These are phyloP conservation scores for Lagodon rhomboides DNA, from an alignment of 2,797 vertebrate species.

Conservation along the genomic window DNA sequence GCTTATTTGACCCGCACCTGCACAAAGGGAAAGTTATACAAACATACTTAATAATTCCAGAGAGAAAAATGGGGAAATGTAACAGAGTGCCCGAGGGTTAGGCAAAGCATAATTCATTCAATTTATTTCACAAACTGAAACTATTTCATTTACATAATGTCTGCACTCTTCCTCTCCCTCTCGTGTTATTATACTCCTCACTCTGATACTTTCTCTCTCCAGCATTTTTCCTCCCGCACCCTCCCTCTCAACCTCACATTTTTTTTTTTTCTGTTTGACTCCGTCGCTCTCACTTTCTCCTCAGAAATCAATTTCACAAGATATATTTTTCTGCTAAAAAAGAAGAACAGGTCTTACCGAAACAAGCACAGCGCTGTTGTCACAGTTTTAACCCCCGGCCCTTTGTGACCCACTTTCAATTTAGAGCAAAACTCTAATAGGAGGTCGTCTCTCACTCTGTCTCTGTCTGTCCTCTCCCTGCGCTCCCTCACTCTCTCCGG, in stretches of 20 bases:
- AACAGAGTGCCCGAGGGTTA: constrained; percentile 39
- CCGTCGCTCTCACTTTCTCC: constrained; percentile 39
- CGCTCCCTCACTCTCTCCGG: background rate
- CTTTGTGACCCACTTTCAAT: constrained; percentile 70
- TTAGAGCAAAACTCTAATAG: constrained; percentile 53
- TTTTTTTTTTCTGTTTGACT: constrained; percentile 18
- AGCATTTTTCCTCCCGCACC: background rate
- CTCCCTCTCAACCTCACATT: background rate
- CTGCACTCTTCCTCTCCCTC: constrained; percentile 22
- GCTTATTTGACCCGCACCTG: constrained; percentile 30
- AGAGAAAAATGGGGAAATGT: constrained; percentile 35
- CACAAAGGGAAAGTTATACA: constrained; percentile 56
- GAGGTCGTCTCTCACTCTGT: constrained; percentile 28
- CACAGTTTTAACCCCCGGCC: constrained; percentile 69
- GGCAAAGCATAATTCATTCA: constrained; percentile 54
- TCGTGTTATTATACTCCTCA: constrained; percentile 21
- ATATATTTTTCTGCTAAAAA: constrained; percentile 37
- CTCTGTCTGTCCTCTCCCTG: constrained; percentile 9
- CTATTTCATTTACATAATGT: constrained; percentile 69
- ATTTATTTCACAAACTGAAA: constrained; percentile 70
- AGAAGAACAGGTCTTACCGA: constrained; percentile 37
- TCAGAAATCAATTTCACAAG: constrained; percentile 67
- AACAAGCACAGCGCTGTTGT: constrained; percentile 57
- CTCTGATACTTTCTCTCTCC: constrained; percentile 10
- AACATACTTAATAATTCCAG: constrained; percentile 63